Conservation (phyloP, 2,888 invertebrate genomes). For the Drosophila testacea region DNA sequence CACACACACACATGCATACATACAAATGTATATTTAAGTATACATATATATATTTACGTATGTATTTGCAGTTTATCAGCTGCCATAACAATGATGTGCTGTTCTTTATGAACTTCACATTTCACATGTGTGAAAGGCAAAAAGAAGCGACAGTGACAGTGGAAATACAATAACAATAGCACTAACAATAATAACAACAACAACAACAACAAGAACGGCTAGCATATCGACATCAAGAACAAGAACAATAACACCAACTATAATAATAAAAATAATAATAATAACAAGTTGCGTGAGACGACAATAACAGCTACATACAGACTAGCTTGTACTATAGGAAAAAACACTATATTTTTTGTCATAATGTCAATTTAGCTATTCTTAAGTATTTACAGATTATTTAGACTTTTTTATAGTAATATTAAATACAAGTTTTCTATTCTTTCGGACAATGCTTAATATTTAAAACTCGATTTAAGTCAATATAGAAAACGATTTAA, state of each 20-base stretch:
- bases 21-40: neutral
- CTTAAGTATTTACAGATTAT: no score
- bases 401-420: no score
- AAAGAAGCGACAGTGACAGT: constrained; percentile 51
- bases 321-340: no score
- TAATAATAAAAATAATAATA: constrained; percentile 3
- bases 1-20: neutral
- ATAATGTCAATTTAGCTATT: no score
- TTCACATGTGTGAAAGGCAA: constrained; percentile 39
- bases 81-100: constrained; percentile 67
- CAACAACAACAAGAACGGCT: constrained; percentile 19
- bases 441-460: no score
- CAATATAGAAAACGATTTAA: no score
- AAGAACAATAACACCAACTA: constrained; percentile 26
- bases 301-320: constrained; percentile 23
- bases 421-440: no score
- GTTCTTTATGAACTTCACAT: constrained; percentile 57
- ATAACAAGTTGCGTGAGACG: constrained; percentile 55
- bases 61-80: constrained; percentile 53
- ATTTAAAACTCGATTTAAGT: no score
- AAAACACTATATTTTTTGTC: no score
- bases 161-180: constrained; percentile 43
- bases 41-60: constrained; percentile 2
- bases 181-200: constrained; percentile 27
- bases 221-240: constrained; percentile 19